phyloP scores from a whole-genome alignment of 2,113 vertebrate genomes.

The Vombatus ursinus region DNA sequence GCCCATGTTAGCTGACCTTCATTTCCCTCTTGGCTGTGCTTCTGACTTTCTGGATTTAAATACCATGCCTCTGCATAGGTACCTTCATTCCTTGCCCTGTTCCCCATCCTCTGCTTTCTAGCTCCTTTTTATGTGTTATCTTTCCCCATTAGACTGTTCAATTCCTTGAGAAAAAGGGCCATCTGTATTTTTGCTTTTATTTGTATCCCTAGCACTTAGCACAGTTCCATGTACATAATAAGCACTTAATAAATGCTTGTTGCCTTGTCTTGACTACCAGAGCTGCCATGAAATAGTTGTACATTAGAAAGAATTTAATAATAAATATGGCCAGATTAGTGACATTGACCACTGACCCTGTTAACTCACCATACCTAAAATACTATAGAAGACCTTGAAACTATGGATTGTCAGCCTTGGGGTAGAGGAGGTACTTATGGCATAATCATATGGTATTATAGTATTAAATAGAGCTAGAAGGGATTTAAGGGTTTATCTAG shows the following conservation, averaged over 20 bases:
- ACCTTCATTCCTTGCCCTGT: background rate
- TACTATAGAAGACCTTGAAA: background rate
- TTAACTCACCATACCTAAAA: background rate
- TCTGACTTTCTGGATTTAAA: background rate
- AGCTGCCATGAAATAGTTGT: background rate
- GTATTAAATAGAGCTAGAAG: background rate
- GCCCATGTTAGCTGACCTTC: background rate
- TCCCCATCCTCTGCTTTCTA: background rate
- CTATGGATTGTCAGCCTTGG: background rate
- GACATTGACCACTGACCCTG: background rate
- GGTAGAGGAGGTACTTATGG: background rate
- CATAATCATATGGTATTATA: background rate
- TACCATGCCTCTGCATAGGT: background rate
- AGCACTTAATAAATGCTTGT: background rate
- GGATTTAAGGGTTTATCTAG: background rate
- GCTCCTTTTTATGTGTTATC: background rate
- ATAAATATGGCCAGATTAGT: background rate
- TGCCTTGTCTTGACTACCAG: background rate
- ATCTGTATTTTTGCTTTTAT: background rate
- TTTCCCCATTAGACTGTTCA: background rate
- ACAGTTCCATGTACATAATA: no score
- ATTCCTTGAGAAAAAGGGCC: background rate
- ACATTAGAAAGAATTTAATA: background rate
- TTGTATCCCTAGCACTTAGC: background rate
- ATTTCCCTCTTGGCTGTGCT: background rate